A percentile compares a stretch with the other conserved stretches of the same genome.
These are phyloP conservation scores for Percopsis omiscomaycus DNA, from an alignment of 2,797 vertebrate genomes.

Conservation along the genomic window DNA sequence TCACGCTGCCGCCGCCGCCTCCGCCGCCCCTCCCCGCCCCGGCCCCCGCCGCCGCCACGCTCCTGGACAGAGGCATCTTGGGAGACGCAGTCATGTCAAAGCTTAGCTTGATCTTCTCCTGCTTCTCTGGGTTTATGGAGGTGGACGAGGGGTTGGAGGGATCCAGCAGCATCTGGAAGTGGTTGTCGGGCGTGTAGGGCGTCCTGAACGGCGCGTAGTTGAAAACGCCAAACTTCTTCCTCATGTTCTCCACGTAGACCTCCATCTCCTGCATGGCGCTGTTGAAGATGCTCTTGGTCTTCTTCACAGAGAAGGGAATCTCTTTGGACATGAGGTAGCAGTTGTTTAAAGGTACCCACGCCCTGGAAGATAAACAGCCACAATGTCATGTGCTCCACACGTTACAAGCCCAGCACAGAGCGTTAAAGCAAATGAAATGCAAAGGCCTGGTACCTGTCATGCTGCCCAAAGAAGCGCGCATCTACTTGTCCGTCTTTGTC, in stretches of 20 bases:
- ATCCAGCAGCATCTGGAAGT: constrained; percentile 96
- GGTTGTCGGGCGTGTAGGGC: constrained; percentile 94
- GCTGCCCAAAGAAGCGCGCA: constrained; percentile 97
- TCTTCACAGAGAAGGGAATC: constrained; percentile 99
- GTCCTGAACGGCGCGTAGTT: constrained; percentile 98
- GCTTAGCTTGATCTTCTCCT: constrained; percentile 96
- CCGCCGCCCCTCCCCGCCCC: constrained; percentile 29
- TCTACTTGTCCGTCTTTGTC: constrained; percentile 99
- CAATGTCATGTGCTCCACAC: background rate
- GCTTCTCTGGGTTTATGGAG: constrained; percentile 88
- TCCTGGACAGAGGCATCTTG: constrained; percentile 89
- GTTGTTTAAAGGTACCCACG: constrained; percentile 99
- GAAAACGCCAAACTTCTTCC: constrained; percentile 93
- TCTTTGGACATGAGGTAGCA: constrained; percentile 99
- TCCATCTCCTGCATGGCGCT: constrained; percentile 99
- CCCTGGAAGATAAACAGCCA: constrained; percentile 74
- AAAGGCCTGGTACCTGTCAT: constrained; percentile 85
- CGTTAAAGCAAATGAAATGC: constrained; percentile 4
- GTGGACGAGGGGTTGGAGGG: constrained; percentile 88
- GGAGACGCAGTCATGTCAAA: constrained; percentile 95
- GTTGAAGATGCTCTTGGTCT: constrained; percentile 99
- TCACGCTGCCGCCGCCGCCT: constrained; percentile 48
- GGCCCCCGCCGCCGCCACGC: constrained; percentile 59
- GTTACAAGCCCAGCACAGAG: too few species aligned
- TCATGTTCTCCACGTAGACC: constrained; percentile 97